These are phyloP conservation scores for Drosophila infuscata DNA, from an alignment of 2,888 invertebrate species.

Conservation along the genomic window DNA sequence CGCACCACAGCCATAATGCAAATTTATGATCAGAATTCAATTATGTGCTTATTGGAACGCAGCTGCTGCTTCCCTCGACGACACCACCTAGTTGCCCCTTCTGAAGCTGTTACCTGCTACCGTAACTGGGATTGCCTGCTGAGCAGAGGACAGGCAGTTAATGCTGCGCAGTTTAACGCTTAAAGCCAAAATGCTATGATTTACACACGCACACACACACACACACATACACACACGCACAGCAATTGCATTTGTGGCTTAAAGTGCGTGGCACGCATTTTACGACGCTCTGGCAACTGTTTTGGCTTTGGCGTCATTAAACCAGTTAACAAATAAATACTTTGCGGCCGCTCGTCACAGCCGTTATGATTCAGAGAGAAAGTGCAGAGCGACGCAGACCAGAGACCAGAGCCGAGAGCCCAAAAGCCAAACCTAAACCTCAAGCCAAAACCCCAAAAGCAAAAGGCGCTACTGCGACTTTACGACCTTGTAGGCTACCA, in stretches of 20 bases:
- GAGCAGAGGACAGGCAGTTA: conserved; percentile 59
- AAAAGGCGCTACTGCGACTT: conserved; percentile 41
- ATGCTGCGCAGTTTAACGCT: conserved; percentile 76
- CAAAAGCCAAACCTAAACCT: conserved; percentile 7
- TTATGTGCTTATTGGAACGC: conserved; percentile 82
- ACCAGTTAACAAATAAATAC: conserved; percentile 80
- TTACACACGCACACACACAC: conserved; percentile 50
- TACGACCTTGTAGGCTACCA: conserved; percentile 47
- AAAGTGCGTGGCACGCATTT: conserved; percentile 74
- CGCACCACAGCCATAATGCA: conserved; percentile 73
- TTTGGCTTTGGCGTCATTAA: conserved; percentile 73
- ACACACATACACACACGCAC: conserved; percentile 23
- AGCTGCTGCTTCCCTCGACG: conserved; percentile 63
- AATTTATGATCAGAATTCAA: conserved; percentile 81
- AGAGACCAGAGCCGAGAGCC: neutral
- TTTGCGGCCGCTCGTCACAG: conserved; percentile 53
- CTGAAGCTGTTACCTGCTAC: conserved; percentile 47
- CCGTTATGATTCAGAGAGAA: conserved; percentile 7
- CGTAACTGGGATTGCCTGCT: conserved; percentile 30
- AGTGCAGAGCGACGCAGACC: neutral
- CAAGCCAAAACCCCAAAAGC: conserved; percentile 11
- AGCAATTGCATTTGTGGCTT: conserved; percentile 70
- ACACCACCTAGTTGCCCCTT: neutral
- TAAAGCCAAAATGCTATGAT: conserved; percentile 80
- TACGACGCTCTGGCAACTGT: conserved; percentile 44